Base-by-base conservation (phyloP, 2,113 vertebrate species). In the Ammodytes dubius region DNA sequence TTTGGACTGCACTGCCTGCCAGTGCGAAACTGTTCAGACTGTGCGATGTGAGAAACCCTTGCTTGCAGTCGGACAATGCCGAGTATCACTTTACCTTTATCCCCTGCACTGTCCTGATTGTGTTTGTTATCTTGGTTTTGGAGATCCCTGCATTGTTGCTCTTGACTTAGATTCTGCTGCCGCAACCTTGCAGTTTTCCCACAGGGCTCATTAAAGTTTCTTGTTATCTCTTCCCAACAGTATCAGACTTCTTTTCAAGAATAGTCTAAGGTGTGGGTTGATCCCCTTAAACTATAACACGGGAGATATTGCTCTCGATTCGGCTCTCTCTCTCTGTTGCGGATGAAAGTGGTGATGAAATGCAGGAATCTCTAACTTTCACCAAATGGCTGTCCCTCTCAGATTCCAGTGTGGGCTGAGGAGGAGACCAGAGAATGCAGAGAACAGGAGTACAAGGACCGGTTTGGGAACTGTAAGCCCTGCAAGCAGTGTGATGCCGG, bases 401-500 rank as follows among this genome's bases (percentile, higher is more conserved):
- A 98, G 98, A 85, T 95, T 77, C 81, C 94, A n/a, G 91, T 92
- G 82, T 90, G 95, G 82, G 96, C 97, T 0, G 96, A 95, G 89
- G 98, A 98, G 90, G 97, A 97, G 86, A 96, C 93, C 46, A 94
- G 95, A 85, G 97, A 96, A 67, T 99, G 98, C 85, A 94, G 96
- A 83, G 98, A 99, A 5, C 98, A 98, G 83, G 98, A 99, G 91
- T 99, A 96, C 94, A 95, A 95, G 88, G 97, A 98, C 81, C 91
- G 85, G 8, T 79, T 91, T 85, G 98, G 98, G 87, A 97, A 92
- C 46, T 99, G 98, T 81, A 83, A 95, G 71, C 95, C 94, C 68
- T 99, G 98, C 93, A 95, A 93, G 82, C 97, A 97, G 63, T 99
- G 98, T 75, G 97, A 97, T n/a, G 97, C 98, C 4, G 98, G 98